Conservation (phyloP, 2,888 invertebrate species). For the Raillietiella orientalis region DNA sequence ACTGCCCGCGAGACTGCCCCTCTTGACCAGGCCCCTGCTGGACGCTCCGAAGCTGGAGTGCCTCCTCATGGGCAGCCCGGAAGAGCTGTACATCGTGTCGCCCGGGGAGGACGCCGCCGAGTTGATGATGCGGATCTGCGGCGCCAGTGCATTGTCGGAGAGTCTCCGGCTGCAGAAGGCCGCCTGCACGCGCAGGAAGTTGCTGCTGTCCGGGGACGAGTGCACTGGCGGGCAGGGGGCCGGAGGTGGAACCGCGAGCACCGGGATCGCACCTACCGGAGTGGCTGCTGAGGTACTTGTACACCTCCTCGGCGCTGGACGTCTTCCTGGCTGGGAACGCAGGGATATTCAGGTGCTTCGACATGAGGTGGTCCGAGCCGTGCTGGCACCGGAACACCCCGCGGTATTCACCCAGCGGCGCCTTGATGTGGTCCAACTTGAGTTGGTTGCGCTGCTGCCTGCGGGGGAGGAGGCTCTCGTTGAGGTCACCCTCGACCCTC, state of each 20-base stretch:
- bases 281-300: conserved; percentile 30
- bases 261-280: too few relatives aligned
- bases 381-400: conserved; percentile 41
- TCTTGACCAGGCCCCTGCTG: too few relatives aligned
- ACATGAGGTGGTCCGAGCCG: conserved; percentile 59
- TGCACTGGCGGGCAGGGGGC: conserved; percentile 13
- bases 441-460: conserved; percentile 60
- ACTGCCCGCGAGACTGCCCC: too few relatives aligned
- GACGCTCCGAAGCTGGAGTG: conserved; percentile 71
- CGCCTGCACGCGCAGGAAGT: conserved; percentile 49
- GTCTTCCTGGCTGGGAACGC: conserved; percentile 72
- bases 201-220: conserved; percentile 48
- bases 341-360: conserved; percentile 30
- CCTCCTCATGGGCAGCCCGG: conserved; percentile 43
- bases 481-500: too few relatives aligned
- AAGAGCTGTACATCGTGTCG: conserved; percentile 17
- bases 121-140: conserved; percentile 56
- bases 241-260: too few relatives aligned
- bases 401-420: conserved; percentile 32
- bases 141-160: conserved; percentile 54
- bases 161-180: conserved; percentile 55
- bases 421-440: conserved; percentile 41
- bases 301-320: conserved; percentile 68
- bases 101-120: conserved; percentile 49
- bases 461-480: too few relatives aligned